Base-by-base conservation (phyloP, 2,888 invertebrate genomes). In the Cyclophora albipunctata region DNA sequence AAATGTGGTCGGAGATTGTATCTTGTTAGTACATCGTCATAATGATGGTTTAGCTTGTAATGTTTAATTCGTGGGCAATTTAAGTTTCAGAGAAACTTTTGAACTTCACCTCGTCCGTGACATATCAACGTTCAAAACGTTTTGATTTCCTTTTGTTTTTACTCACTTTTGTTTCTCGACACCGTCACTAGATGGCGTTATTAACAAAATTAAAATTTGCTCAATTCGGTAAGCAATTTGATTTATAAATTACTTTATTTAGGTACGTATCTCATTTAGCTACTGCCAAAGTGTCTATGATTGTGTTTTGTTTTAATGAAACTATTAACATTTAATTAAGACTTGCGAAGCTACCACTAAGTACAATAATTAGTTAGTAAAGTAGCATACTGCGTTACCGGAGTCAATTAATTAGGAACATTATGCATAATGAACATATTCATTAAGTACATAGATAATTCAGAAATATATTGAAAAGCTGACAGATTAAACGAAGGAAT, bases 321-420 rank as follows among this genome's bases (percentile, higher is more conserved):
- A 52, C 48, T 58, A 54, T 54, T 60, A 58, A 51, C 42, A 61
- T 42, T 54, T 63, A 56, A 54, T 59, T 67, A 65, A 67, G 65
- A 67, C 64, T 72, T 73, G 64, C 69, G 67, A 75, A 73, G 64
- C 71, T 80, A 79, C 74, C 72, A 71, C 60, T 78, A 79, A 85
- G 84, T 84, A 86, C 85, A 85, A 84, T 84, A 81, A 81, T 62
- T 81, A 84, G 77, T 63, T 64, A 52, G 62, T 79, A 79, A 67
- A 66, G 60, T 77, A 78, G 69, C 63, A 66, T 73, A 72, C 67
- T 69, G 64, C 57, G 74, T 78, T 81, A 78, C 78, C 75, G 75
- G 69, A 75, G 84, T 85, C 84, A 85, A 85, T 85, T 84, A 83
- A 61, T 61, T 71, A 72, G 64, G 60, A 67, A 61, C 37, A 37